phyloP scores from a whole-genome alignment of 2,113 vertebrate genomes.

The Ancistrus triradiatus region DNA sequence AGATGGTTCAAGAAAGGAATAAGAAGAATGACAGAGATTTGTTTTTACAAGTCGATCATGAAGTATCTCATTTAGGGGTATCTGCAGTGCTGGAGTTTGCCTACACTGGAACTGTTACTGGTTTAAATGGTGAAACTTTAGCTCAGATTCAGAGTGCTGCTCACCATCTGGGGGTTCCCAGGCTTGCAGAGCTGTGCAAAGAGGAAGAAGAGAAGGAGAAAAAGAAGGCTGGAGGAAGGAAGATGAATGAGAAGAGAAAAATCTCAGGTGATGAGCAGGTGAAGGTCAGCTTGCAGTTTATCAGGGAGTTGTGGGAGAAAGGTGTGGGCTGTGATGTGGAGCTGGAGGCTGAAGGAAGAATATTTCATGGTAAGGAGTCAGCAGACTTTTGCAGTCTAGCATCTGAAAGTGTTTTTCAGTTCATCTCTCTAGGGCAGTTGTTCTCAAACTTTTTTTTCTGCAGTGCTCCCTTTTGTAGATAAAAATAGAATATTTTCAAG shows the following conservation, averaged over 20 bases:
- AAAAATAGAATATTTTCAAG: too few relatives aligned
- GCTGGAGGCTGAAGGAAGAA: constrained; percentile 65
- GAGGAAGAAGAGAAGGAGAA: constrained; percentile 13
- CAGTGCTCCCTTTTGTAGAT: too few relatives aligned
- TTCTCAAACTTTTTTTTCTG: too few relatives aligned
- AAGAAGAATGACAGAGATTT: background rate
- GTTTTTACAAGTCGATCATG: constrained; percentile 28
- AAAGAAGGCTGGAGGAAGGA: background rate
- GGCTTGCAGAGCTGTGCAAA: constrained; percentile 63
- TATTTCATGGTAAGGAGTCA: constrained; percentile 68
- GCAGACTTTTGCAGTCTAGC: too few relatives aligned
- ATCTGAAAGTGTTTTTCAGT: too few relatives aligned
- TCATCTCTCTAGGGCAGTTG: too few relatives aligned
- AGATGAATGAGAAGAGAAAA: background rate
- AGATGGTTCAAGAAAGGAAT: constrained; percentile 34
- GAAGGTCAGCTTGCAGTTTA: constrained; percentile 56
- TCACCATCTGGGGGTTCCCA: constrained; percentile 59
- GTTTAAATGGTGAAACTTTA: constrained; percentile 32
- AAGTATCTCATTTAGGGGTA: constrained; percentile 57
- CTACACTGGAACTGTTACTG: constrained; percentile 69
- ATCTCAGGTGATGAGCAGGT: constrained; percentile 62
- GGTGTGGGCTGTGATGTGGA: constrained; percentile 77
- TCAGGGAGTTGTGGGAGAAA: constrained; percentile 62
- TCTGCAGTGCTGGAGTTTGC: constrained; percentile 77
- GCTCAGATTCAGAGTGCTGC: constrained; percentile 64